Percentiles rank a stretch among this genome's conserved stretches.
Conservation (phyloP, 2,113 vertebrate genomes). For the Embiotoca jacksoni region DNA sequence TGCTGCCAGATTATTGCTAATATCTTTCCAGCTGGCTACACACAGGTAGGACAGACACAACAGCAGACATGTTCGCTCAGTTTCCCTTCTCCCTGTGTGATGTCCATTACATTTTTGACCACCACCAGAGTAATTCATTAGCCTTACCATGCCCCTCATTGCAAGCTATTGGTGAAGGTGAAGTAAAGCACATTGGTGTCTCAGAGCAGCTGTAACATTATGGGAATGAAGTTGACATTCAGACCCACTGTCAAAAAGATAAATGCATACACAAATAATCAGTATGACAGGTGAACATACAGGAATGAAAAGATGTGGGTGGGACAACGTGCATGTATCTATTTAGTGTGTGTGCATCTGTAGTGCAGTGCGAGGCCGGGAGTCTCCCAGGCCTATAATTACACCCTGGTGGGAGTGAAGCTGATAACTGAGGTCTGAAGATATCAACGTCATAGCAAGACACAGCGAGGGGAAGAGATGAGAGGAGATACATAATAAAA, state of each 20-base stretch:
- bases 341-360: slow-evolving; percentile 30
- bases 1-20: slow-evolving; percentile 58
- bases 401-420: slow-evolving; percentile 76
- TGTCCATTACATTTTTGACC: slow-evolving; percentile 61
- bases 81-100: slow-evolving; percentile 55
- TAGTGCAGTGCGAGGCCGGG: slow-evolving; percentile 34
- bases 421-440: slow-evolving; percentile 77
- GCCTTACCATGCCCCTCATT: slow-evolving; percentile 21
- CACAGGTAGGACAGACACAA: slow-evolving; percentile 55
- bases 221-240: slow-evolving; percentile 1
- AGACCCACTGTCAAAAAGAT: slow-evolving; percentile 3
- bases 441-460: slow-evolving; percentile 60
- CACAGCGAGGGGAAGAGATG: slow-evolving; percentile 8
- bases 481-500: slow-evolving; percentile 33
- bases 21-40: slow-evolving; percentile 56
- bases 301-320: slow-evolving; percentile 37
- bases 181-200: slow-evolving; percentile 20
- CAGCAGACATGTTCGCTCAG: slow-evolving; percentile 32
- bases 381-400: slow-evolving; percentile 79
- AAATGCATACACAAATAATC: slow-evolving; percentile 36
- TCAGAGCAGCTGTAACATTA: slow-evolving; percentile 10
- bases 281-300: slow-evolving; percentile 48
- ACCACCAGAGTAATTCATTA: slow-evolving; percentile 64
- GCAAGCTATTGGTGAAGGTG: slow-evolving; percentile 33
- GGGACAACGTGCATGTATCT: slow-evolving; percentile 17